Percentiles rank a stretch among this genome's conserved stretches.
These are phyloP conservation scores for Drosophila histrio DNA, from an alignment of 2,888 invertebrate species.

Conservation along the genomic window DNA sequence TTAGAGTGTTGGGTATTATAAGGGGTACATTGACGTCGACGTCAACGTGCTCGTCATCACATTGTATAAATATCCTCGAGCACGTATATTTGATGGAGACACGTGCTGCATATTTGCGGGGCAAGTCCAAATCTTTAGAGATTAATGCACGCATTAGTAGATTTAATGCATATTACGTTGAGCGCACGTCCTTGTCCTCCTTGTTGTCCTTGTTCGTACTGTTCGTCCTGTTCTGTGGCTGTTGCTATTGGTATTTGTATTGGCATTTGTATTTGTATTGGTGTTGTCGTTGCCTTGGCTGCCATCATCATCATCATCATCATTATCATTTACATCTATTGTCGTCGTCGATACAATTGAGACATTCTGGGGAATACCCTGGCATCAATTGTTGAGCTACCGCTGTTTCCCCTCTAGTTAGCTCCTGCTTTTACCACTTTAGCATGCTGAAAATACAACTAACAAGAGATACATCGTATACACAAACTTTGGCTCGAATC, in stretches of 20 bases:
- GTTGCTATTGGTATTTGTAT: conserved; percentile 18
- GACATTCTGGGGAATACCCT: conserved; percentile 79
- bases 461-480: not conserved
- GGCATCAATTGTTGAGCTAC: conserved; percentile 37
- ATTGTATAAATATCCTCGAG: conserved; percentile 82
- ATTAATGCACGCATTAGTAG: conserved; percentile 84
- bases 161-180: conserved; percentile 82
- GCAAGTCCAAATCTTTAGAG: conserved; percentile 74
- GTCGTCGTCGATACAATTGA: conserved; percentile 65
- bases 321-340: conserved; percentile 23
- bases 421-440: not conserved
- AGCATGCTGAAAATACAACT: not conserved
- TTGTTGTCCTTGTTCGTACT: conserved; percentile 1
- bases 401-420: not conserved
- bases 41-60: conserved; percentile 67
- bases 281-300: conserved; percentile 51
- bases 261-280: conserved; percentile 17
- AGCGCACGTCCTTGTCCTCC: conserved; percentile 38
- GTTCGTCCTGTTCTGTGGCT: not conserved
- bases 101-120: conserved; percentile 80
- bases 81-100: conserved; percentile 77
- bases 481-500: not conserved
- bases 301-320: conserved; percentile 31
- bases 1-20: conserved; percentile 14
- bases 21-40: conserved; percentile 26